These are phyloP conservation scores for Pangasius krempfi DNA, from an alignment of 2,797 vertebrate genomes.

Conservation along the genomic window DNA sequence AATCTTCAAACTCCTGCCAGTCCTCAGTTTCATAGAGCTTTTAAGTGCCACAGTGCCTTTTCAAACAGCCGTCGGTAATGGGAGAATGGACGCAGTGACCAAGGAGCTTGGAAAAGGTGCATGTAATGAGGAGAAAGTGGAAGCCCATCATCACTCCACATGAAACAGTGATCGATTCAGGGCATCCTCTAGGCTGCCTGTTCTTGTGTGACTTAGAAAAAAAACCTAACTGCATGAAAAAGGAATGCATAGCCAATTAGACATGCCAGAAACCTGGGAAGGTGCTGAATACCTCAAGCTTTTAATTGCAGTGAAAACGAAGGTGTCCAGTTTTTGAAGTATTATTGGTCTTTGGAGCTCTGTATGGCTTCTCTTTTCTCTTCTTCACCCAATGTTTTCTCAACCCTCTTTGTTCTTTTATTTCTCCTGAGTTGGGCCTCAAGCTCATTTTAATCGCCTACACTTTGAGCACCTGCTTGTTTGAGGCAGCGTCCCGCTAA, in stretches of 20 bases:
- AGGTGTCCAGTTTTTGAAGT: neutral
- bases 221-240: neutral
- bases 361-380: neutral
- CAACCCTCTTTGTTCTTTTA: slow-evolving; percentile 15
- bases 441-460: slow-evolving; percentile 24
- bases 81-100: slow-evolving; percentile 29
- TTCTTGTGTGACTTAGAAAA: neutral
- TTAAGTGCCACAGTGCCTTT: slow-evolving; percentile 27
- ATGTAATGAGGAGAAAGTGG: slow-evolving; percentile 28
- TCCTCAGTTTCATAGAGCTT: slow-evolving; percentile 42
- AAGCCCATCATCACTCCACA: neutral
- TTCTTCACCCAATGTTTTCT: neutral
- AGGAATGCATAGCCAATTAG: neutral
- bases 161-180: neutral
- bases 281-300: neutral
- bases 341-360: neutral
- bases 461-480: slow-evolving; percentile 57
- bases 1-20: slow-evolving; percentile 46
- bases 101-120: slow-evolving; percentile 7
- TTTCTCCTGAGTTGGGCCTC: slow-evolving; percentile 21
- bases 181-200: neutral
- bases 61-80: slow-evolving; percentile 22
- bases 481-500: slow-evolving; percentile 13
- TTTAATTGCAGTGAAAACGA: neutral
- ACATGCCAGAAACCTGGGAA: neutral